Percentiles rank a stretch among this genome's conserved stretches.
phyloP scores from a whole-genome alignment of 2,113 vertebrate genomes.

The Sceloporus undulatus region DNA sequence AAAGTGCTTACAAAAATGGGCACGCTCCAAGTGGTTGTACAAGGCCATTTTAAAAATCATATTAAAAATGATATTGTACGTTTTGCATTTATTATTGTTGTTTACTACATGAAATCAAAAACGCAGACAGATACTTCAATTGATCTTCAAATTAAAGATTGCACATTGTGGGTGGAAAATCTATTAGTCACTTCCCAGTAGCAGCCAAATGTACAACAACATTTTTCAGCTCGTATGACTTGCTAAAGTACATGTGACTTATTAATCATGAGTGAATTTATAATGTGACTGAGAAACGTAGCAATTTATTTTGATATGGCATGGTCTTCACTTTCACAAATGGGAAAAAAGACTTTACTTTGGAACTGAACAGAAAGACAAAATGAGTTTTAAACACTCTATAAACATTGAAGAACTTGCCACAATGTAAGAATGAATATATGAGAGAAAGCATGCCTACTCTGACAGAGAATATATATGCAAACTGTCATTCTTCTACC shows the following conservation, averaged over 20 bases:
- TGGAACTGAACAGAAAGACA: neutral
- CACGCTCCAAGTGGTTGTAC: neutral
- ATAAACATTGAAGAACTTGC: neutral
- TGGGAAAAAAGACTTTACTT: neutral
- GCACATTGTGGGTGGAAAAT: neutral
- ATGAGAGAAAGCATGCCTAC: neutral
- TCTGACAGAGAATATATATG: neutral
- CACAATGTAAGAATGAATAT: neutral
- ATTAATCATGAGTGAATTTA: conserved; percentile 11
- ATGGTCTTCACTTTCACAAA: neutral
- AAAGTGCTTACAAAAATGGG: neutral
- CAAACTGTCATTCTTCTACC: conserved; percentile 66
- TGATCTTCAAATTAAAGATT: neutral
- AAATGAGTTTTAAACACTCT: neutral
- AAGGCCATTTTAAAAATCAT: neutral
- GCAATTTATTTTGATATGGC: neutral
- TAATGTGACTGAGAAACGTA: neutral
- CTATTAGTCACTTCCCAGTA: neutral
- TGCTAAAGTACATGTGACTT: neutral
- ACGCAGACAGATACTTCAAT: neutral
- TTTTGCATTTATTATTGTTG: neutral
- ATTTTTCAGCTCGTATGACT: neutral
- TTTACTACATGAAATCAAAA: neutral
- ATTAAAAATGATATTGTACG: neutral
- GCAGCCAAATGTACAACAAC: neutral